Evolutionary conservation across 1,140 invertebrate species (phyloP).

Genomic region (Formica selysi): DNA sequence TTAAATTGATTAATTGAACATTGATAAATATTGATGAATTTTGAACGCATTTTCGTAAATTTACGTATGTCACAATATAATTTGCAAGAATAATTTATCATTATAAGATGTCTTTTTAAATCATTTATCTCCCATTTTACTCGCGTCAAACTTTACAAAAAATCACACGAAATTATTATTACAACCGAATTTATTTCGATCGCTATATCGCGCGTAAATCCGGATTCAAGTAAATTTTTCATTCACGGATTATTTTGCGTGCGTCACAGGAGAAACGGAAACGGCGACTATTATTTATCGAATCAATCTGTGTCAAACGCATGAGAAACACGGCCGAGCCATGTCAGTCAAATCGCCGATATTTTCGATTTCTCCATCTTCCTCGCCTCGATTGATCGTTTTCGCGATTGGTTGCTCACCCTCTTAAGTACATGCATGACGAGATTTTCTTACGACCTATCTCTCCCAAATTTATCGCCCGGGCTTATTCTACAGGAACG

Average conservation of each 20-base stretch:
- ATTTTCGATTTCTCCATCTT: conserved; percentile 33
- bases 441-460: conserved; percentile 49
- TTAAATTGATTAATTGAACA: neutral
- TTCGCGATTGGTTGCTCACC: conserved; percentile 49
- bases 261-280: conserved; percentile 42
- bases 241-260: conserved; percentile 2
- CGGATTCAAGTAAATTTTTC: neutral
- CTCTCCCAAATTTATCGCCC: conserved; percentile 14
- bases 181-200: neutral
- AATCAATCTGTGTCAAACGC: neutral
- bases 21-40: conserved; percentile 16
- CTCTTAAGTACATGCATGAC: conserved; percentile 77
- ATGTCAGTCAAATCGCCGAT: conserved; percentile 8
- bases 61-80: neutral
- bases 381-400: conserved; percentile 33
- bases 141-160: neutral
- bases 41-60: neutral
- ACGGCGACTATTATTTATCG: conserved; percentile 10
- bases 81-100: neutral
- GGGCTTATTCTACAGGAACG: conserved; percentile 77
- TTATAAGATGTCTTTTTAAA: neutral
- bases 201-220: neutral
- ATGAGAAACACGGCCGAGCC: conserved; percentile 8
- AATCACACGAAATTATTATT: neutral
- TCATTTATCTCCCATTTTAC: neutral